Evolutionary conservation across 2,888 invertebrate species (phyloP), one percentile per base, ranked within the genome.

Genomic region (Halictus ligatus): DNA sequence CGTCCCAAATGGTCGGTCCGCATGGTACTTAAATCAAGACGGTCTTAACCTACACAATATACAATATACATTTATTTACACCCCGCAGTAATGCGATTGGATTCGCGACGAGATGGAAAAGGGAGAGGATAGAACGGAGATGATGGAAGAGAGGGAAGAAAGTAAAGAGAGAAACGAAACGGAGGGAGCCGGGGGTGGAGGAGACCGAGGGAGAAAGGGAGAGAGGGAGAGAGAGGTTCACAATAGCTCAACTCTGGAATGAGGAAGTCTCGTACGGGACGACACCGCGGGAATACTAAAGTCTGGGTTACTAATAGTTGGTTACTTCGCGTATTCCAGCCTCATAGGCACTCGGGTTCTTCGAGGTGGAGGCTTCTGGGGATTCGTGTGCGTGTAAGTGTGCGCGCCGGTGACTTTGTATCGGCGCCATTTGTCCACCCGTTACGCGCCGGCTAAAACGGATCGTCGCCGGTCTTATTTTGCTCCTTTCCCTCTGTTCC

Each of bases 271-370:
- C 90, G 91, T 89, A 92, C 89, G 89, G 81, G 86, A 88, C 87
- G 91, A 93, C 93, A 92, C 91, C 91, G 86, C 88, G 92, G 89
- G 94, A 94, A 94, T 94, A 94, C 94, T 94, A 94, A 94, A 94
- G 94, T 94, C 93, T 94, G 92, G 93, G 94, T 94, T 94, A 94
- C 92, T 92, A 85, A 85, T 85, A 94, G 93, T 90, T 92, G 91
- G 90, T 92, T 90, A 89, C 89, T 90, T 89, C 80, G 88, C 87
- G 91, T 92, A 92, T 92, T 92, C 91, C 88, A 89, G 88, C 89
- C 87, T 90, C 89, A 90, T 90, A 89, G 87, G 80, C 80, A 83
- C 80, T 83, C 76, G 83, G 60, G 60, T 60, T 60, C 77, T 40
- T 75, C 86, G 84, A 89, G 86, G 84, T 77, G 82, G 87, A 87